Base-by-base conservation (phyloP, 2,888 invertebrate genomes). In the Cataglyphis altisquamis region DNA sequence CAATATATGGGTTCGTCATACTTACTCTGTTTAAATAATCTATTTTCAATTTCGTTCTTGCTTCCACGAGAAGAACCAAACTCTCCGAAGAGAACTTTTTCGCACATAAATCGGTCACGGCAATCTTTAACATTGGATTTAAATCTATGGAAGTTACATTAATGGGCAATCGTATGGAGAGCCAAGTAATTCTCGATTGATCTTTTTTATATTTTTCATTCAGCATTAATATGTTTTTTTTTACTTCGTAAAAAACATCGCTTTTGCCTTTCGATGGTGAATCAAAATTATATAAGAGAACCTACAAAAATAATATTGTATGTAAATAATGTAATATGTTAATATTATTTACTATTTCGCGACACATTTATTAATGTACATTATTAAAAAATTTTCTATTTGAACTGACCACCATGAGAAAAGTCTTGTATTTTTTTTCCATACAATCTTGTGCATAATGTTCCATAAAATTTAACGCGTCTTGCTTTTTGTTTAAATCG, bases 1-100 rank as follows among this genome's bases (percentile, higher is more conserved):
- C 73, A 18, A 48, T 21, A 10, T 57, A 5, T 5, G 21, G 1
- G 4, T 10, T 1, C n/a, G 36, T n/a, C 21, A 15, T 57, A 92
- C 95, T 94, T 92, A 97, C 98, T 92, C 99, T 96, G 93, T 99
- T 99, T 66, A 99, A 96, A 95, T 98, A 99, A 93, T 99, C 98
- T 67, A 97, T 95, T 91, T 96, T 97, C 89, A 98, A 96, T 91
- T 97, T 97, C 92, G 97, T 96, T 89, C 96, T 96, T 64, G 97
- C 96, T 87, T 96, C 96, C 60, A 96, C 96, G 88, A 97, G 94
- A 86, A 98, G 95, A 83, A 98, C 95, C 10, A 98, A 95, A 91
- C 97, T 96, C 86, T 98, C 98, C 0, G 96, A 95, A 3, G 97
- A 96, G 86, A 98, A 96, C 93, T 97, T 97, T 86, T 96, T 96